Conservation (phyloP, 2,888 invertebrate genomes). For the Diadegma fenestrale region DNA sequence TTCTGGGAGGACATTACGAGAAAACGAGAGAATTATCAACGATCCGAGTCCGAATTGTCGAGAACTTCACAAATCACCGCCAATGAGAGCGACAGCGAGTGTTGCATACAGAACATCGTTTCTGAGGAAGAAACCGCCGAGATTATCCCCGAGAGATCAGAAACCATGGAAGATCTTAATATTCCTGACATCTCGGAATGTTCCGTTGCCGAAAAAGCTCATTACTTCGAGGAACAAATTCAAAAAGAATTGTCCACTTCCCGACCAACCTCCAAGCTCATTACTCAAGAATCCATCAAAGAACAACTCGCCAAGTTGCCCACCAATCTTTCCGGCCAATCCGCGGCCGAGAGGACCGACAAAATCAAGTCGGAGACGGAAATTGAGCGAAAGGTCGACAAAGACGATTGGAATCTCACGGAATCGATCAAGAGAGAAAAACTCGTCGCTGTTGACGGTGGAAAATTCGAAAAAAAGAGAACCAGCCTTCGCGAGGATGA, state of each 20-base stretch:
- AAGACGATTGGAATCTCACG: conserved; percentile 57
- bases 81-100: conserved; percentile 82
- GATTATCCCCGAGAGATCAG: conserved; percentile 76
- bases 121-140: conserved; percentile 77
- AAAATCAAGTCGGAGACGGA: neutral
- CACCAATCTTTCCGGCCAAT: conserved; percentile 20
- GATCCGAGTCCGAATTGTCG: conserved; percentile 82
- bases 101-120: conserved; percentile 78
- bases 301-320: conserved; percentile 63
- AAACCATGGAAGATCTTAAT: conserved; percentile 78
- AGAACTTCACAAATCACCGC: conserved; percentile 81
- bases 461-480: conserved; percentile 14
- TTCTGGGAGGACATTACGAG: conserved; percentile 84
- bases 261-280: conserved; percentile 69
- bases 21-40: conserved; percentile 82
- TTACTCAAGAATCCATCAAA: conserved; percentile 72
- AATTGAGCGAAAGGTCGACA: conserved; percentile 48
- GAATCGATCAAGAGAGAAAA: conserved; percentile 44
- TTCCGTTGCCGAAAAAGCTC: conserved; percentile 86
- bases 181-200: conserved; percentile 86
- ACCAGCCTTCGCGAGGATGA: conserved; percentile 15
- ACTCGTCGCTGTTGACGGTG: conserved; percentile 2
- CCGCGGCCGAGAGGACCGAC: conserved; percentile 17
- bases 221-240: conserved; percentile 88
- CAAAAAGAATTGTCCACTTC: conserved; percentile 85